These are phyloP conservation scores for Psammodynastes pulverulentus DNA, from an alignment of 2,113 vertebrate species.

Conservation along the genomic window DNA sequence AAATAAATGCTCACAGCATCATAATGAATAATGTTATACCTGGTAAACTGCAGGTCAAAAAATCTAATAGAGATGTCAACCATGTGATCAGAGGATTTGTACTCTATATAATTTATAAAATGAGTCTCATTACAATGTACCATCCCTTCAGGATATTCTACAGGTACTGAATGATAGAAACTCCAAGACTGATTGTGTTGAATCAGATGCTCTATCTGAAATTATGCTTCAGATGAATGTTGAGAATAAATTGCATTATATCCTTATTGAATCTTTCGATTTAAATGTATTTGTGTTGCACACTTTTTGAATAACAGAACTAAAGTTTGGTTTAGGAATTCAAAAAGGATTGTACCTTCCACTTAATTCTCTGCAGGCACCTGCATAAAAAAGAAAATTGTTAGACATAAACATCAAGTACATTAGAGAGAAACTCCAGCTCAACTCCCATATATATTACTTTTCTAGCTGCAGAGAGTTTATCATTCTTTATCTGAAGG, in stretches of 20 bases:
- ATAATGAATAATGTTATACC: neutral
- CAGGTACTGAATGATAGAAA: neutral
- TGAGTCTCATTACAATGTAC: constrained; percentile 1
- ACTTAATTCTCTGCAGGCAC: neutral
- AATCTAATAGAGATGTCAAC: neutral
- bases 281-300: neutral
- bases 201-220: neutral
- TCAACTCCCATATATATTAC: neutral
- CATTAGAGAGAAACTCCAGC: neutral
- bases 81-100: neutral
- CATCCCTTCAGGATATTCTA: neutral
- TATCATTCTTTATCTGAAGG: neutral
- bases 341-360: neutral
- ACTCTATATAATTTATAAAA: constrained; percentile 4
- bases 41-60: constrained; percentile 6
- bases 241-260: neutral
- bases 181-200: neutral
- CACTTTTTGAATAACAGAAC: neutral
- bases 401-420: neutral
- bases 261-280: neutral
- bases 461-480: neutral
- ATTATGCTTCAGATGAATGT: neutral
- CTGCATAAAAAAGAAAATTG: neutral
- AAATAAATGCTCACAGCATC: neutral
- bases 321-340: neutral